Evolutionary conservation across 2,113 vertebrate genomes (phyloP).

Genomic region (Scartelaos histophorus): DNA sequence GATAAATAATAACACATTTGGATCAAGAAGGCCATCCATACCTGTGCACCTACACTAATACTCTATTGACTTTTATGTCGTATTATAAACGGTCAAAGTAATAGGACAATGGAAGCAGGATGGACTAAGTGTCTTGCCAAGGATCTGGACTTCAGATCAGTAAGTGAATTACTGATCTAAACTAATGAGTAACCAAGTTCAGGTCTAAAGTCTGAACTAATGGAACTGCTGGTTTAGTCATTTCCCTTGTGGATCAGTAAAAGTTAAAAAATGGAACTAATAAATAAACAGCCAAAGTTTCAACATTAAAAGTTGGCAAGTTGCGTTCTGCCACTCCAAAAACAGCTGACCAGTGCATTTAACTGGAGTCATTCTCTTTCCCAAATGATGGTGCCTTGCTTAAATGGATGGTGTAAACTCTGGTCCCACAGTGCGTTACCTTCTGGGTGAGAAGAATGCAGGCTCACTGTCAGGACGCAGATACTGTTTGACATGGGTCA

Average conservation of each 20-base stretch:
- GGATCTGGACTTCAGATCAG: background rate
- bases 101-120: no score
- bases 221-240: no score
- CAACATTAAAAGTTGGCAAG: background rate
- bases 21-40: no score
- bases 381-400: background rate
- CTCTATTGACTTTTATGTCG: no score
- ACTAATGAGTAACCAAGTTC: no score
- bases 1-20: no score
- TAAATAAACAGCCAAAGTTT: background rate
- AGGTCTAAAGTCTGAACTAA: no score
- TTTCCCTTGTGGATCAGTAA: no score
- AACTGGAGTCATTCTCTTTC: background rate
- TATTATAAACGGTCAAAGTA: no score
- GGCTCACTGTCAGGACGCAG: constrained; percentile 57
- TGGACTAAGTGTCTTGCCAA: no score
- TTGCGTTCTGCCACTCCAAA: background rate
- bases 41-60: no score
- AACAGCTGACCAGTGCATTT: background rate
- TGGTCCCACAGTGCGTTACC: constrained; percentile 18
- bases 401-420: background rate
- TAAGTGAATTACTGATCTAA: no score
- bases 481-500: constrained; percentile 62
- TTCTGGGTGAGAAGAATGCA: constrained; percentile 23
- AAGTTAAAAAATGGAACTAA: background rate